Conservation (phyloP, 2,113 vertebrate genomes). For the Anseranas semipalmata region DNA sequence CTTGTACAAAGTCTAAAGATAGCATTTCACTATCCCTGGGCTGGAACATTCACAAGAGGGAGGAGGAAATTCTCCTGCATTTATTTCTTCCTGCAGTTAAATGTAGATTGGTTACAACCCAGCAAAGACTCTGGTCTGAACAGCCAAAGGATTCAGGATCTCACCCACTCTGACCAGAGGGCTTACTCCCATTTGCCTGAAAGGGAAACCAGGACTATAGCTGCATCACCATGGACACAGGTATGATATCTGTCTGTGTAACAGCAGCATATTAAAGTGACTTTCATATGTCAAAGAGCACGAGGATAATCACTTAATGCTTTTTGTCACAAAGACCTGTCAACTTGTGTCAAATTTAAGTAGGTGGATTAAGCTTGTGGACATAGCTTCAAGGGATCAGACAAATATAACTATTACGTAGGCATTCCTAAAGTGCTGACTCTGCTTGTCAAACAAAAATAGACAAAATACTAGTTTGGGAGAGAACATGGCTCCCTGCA, state of each 20-base stretch:
- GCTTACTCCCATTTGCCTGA: background rate
- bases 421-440: conserved; percentile 50
- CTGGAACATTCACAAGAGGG: background rate
- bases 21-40: background rate
- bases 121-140: background rate
- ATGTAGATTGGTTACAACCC: background rate
- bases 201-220: background rate
- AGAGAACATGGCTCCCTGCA: background rate
- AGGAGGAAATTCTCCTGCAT: background rate
- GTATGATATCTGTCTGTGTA: background rate
- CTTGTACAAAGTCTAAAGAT: conserved; percentile 1
- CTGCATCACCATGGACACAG: background rate
- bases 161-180: background rate
- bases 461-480: conserved; percentile 38
- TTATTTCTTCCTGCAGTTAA: background rate
- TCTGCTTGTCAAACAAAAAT: conserved; percentile 28
- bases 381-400: conserved; percentile 1
- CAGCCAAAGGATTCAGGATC: background rate
- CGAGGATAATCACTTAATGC: background rate
- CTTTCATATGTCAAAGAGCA: conserved; percentile 21
- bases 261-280: background rate
- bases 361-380: background rate
- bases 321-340: conserved; percentile 27
- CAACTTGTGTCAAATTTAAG: conserved; percentile 12
- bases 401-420: conserved; percentile 38